These are phyloP conservation scores for Erannis defoliaria DNA, from an alignment of 2,888 invertebrate genomes.

Conservation along the genomic window DNA sequence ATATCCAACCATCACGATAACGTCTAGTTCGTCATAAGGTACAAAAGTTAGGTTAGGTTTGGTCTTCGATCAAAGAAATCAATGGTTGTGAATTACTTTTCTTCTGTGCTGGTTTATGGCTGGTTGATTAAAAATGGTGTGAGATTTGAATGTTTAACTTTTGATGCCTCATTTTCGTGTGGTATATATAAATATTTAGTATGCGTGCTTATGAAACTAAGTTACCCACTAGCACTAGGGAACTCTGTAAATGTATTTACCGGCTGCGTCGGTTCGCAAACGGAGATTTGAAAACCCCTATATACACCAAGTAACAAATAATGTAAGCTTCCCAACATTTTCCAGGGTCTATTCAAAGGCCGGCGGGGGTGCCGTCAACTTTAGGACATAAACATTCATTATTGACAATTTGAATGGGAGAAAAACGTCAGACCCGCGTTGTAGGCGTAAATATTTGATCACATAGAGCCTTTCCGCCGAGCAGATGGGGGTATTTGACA, in stretches of 20 bases:
- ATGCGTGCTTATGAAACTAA: not conserved
- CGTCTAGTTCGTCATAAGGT: no score
- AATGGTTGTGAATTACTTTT: no score
- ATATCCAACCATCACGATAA: no score
- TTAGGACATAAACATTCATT: conserved; percentile 63
- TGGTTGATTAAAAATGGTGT: no score
- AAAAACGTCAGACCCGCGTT: conserved; percentile 78
- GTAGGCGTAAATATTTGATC: conserved; percentile 77
- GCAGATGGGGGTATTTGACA: conserved; percentile 52
- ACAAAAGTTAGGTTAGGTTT: no score
- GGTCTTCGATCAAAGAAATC: no score
- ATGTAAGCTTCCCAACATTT: conserved; percentile 10
- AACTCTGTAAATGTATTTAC: not conserved
- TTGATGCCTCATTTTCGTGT: no score
- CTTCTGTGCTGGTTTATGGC: no score
- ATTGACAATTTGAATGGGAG: conserved; percentile 74
- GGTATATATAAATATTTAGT: no score
- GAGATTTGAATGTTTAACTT: no score
- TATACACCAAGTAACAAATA: conserved; percentile 12
- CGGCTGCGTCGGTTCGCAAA: conserved; percentile 5
- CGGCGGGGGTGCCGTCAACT: conserved; percentile 35
- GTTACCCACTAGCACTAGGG: not conserved
- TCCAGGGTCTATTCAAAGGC: conserved; percentile 20
- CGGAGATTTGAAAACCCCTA: conserved; percentile 7
- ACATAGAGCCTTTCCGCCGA: conserved; percentile 55